Base-by-base conservation (phyloP, 2,888 invertebrate genomes). In the Erebia palarica region DNA sequence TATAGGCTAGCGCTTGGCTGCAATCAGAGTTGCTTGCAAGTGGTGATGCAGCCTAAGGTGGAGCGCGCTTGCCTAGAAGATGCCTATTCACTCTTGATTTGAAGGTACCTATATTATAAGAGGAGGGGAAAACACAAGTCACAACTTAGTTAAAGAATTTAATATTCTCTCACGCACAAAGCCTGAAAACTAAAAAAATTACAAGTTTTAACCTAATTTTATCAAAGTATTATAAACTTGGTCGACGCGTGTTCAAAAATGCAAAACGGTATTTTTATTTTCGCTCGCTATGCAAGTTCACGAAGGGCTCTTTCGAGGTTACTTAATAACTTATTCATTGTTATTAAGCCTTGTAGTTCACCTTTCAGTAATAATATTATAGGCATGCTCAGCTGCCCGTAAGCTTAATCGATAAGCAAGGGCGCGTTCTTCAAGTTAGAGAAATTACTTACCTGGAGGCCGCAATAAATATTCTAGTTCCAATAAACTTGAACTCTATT, bases 361-460 rank as follows among this genome's bases (percentile, higher is more conserved):
- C 47, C 64, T 64, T 69, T 61, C 68, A 71, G 61, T 71, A 73
- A 68, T 71, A 75, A 73, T 68, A 51, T 60, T 66, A 68, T 66
- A 27, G 5, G 9, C n/a, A 59, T 59, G 44, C 18, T 61, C 47
- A 47, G 18, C 18, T 44, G 61, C 49, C 51, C 57, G 59, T 61
- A 53, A 69, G 60, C 67, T 58, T 61, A 73, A 71, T 75, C 75
- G 63, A 71, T 73, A 73, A 74, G 65, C 61, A 68, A 65, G 61
- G 67, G 65, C 67, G 64, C 74, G 73, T 75, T 74, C 68, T 69
- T 74, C 73, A 75, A 64, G 55, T 49, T 21, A 59, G 44, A 67
- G 36, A 36, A 7, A 57, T 59, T 47, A 27, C 36, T 53, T 59
- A 9, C 9, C 65, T 36, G 53, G 53, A 65, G 42, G 16, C 27